Conservation (phyloP, 2,888 invertebrate genomes). For the Brachyopa scutellaris region DNA sequence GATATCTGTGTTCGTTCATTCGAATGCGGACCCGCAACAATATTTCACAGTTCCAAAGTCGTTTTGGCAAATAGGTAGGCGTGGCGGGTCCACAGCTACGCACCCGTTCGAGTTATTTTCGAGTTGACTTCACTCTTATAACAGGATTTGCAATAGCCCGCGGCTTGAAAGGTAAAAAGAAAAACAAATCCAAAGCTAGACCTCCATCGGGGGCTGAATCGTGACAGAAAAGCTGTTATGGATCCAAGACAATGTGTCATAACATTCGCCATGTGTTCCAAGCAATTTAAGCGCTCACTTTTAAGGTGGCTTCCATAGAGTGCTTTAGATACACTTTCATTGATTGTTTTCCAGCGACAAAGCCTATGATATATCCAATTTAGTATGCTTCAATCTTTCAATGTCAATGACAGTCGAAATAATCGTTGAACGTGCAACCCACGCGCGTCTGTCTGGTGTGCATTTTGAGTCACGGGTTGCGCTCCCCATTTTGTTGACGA, state of each 20-base stretch:
- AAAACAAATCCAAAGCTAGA: conserved; percentile 12
- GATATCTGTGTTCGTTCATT: conserved; percentile 46
- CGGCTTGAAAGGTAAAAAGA: conserved; percentile 33
- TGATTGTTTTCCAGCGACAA: conserved; percentile 27
- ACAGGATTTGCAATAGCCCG: conserved; percentile 62
- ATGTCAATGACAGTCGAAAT: conserved; percentile 50
- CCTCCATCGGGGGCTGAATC: conserved; percentile 34
- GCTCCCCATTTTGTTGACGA: background rate
- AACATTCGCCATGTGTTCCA: conserved; percentile 34
- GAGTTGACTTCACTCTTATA: conserved; percentile 30
- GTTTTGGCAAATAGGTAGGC: conserved; percentile 54
- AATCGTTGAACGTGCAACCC: conserved; percentile 35
- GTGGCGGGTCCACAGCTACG: conserved; percentile 57
- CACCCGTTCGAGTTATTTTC: conserved; percentile 29
- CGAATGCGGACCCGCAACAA: conserved; percentile 21
- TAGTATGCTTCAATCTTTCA: conserved; percentile 26
- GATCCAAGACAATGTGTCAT: conserved; percentile 62
- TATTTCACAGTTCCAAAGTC: conserved; percentile 54
- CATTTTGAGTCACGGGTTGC: conserved; percentile 1
- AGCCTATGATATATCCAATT: background rate
- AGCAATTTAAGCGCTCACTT: background rate
- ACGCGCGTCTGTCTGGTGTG: conserved; percentile 9
- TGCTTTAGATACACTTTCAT: background rate
- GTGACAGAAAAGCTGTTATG: conserved; percentile 54
- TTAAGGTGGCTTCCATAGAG: background rate